These are phyloP conservation scores for Tympanuchus pallidicinctus DNA, from an alignment of 2,113 vertebrate species.

Conservation along the genomic window DNA sequence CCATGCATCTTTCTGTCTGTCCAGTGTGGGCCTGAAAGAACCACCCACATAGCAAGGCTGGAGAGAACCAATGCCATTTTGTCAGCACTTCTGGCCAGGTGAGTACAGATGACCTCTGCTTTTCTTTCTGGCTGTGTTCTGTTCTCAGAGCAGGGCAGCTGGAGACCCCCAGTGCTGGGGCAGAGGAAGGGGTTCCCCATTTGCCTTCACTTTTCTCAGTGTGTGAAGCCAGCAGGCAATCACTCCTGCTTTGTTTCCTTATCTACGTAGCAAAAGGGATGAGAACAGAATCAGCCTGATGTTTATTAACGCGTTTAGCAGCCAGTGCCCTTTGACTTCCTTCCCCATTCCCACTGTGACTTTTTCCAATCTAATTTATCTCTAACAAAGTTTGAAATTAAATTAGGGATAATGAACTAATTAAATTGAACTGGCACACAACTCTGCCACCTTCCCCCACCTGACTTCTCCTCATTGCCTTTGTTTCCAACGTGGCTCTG, in stretches of 20 bases:
- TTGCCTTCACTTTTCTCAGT: background rate
- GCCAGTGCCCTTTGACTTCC: conserved; percentile 43
- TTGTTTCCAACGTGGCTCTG: conserved; percentile 52
- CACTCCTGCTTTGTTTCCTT: background rate
- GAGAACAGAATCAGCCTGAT: background rate
- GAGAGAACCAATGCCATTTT: fast-evolving
- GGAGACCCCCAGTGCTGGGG: background rate
- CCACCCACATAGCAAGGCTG: fast-evolving
- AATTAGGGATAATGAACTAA: conserved; percentile 75
- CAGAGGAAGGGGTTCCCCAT: background rate
- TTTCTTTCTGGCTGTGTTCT: background rate
- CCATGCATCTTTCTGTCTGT: background rate
- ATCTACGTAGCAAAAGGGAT: background rate
- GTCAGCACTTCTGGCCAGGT: background rate
- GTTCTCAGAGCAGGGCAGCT: background rate
- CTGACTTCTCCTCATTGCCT: conserved; percentile 33
- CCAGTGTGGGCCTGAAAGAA: background rate
- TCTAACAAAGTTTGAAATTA: conserved; percentile 70
- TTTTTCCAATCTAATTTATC: conserved; percentile 57
- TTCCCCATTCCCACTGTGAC: conserved; percentile 40
- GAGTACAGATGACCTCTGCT: background rate
- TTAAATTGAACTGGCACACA: conserved; percentile 55
- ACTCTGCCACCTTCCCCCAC: conserved; percentile 42
- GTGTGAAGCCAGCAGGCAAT: background rate
- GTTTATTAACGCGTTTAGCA: conserved; percentile 20